A percentile compares a stretch with the other conserved stretches of the same genome.
Evolutionary conservation across 2,113 vertebrate genomes (phyloP).

Genomic region (Xiphophorus maculatus): DNA sequence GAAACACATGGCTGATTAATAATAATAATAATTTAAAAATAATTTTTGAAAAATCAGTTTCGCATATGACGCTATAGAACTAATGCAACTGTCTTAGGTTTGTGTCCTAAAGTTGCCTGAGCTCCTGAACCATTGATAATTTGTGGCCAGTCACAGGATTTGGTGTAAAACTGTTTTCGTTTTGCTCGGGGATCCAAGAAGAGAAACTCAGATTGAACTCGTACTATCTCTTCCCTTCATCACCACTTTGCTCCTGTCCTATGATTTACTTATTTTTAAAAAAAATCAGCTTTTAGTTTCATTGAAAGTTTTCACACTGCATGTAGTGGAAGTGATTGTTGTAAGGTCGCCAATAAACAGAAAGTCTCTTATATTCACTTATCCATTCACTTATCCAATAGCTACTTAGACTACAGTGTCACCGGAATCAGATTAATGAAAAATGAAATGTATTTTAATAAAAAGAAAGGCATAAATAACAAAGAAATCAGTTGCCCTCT

Average conservation of each 20-base stretch:
- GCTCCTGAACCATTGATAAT: not conserved
- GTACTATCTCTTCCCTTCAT: not conserved
- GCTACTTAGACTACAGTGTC: no score
- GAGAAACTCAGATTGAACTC: not conserved
- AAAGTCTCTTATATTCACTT: no score
- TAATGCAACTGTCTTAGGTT: not conserved
- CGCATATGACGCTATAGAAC: not conserved
- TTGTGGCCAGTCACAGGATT: conserved; percentile 3
- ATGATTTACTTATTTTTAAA: not conserved
- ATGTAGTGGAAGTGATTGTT: no score
- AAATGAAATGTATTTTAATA: no score
- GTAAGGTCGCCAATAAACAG: no score
- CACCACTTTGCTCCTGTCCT: not conserved
- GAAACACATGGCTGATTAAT: not conserved
- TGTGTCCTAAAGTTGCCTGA: not conserved
- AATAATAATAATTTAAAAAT: not conserved
- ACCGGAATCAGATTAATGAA: no score
- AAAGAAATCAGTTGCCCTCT: no score
- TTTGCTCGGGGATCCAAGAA: not conserved
- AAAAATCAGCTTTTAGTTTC: not conserved
- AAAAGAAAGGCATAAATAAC: no score
- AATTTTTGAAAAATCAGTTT: not conserved
- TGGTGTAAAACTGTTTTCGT: no score
- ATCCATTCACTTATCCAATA: no score
- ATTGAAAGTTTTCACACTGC: no score